Evolutionary conservation across 2,113 vertebrate species (phyloP), one percentile per base, ranked within the genome.

Genomic region (Nematolebias whitei): DNA sequence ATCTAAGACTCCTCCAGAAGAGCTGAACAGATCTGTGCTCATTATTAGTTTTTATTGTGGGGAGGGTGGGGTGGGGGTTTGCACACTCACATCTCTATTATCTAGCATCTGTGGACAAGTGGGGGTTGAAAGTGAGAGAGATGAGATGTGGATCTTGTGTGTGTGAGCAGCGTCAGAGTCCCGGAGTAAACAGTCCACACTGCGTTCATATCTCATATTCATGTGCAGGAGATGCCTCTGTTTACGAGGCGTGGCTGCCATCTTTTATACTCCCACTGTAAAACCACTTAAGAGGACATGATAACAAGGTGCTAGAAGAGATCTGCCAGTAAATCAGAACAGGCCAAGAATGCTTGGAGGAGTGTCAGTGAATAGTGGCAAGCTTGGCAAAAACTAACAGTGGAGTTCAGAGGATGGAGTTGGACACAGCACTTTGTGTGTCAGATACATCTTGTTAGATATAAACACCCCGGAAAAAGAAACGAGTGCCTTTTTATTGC

Each of bases 1-100:
- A 88, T 89, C 85, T 90, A 86, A 90, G 86, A 71, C 82, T 86
- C 70, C 78, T 80, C 66, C 71, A 82, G 86, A 87, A 76, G 83
- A 82, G 87, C 82, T 66, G 76, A 80, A 57, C 74, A 79, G 80
- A 87, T 76, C 73, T 61, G 71, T 83, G 71, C 79, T 91, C 88
- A 92, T 90, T 88, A 87, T 78, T 78, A 64, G 58, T 35, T 66
- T 29, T 53, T 24, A 52, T 43, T 48, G 55, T 41, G 52, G 45
- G 50, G 16, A 32, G 26, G 39, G 50, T 41, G 20, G 19, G 45
- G 41, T 16, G 19, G 20, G 49, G 24, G 18, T 20, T 6, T 10
- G 35, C 22, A 44, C 62, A 72, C 69, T 85, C 80, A 85, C 74
- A 71, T 83, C 67, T 85, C 75, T 80, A 87, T 88, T 91, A 84